phyloP scores from a whole-genome alignment of 1,140 invertebrate genomes.

The Leptopilina boulardi region DNA sequence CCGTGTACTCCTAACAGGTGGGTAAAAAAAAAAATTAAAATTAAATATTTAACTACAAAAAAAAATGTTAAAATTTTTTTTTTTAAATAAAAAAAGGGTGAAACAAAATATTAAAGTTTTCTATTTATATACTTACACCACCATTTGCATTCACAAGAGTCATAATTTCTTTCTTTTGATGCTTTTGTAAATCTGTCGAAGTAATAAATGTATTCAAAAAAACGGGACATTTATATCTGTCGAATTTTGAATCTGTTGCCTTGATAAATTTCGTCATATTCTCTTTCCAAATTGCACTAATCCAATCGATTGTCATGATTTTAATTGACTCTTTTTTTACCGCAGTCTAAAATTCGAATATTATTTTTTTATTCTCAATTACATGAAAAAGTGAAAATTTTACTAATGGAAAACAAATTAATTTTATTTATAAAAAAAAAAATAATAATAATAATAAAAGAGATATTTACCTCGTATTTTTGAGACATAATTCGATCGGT shows the following conservation, averaged over 20 bases:
- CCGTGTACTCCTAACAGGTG: constrained; percentile 64
- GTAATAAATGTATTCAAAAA: constrained; percentile 89
- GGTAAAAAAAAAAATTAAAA: constrained; percentile 31
- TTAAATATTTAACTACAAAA: constrained; percentile 45
- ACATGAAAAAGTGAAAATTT: constrained; percentile 12
- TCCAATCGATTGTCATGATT: constrained; percentile 88
- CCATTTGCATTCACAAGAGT: constrained; percentile 85
- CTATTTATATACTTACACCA: constrained; percentile 76
- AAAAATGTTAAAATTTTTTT: constrained; percentile 27
- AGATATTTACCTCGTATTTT: constrained; percentile 82
- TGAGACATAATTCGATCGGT: constrained; percentile 84
- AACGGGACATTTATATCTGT: constrained; percentile 83
- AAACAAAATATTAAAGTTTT: constrained; percentile 27
- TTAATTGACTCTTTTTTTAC: constrained; percentile 80
- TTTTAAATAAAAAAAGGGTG: too few relatives aligned
- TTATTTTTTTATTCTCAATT: background rate
- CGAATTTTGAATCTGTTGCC: constrained; percentile 81
- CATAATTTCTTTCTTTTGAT: constrained; percentile 83
- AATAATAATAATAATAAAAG: constrained; percentile 45
- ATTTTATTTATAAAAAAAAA: constrained; percentile 33
- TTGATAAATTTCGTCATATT: constrained; percentile 80
- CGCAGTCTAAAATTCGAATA: constrained; percentile 79
- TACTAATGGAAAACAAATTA: background rate
- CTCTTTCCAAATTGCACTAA: constrained; percentile 86
- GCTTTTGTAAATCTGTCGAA: constrained; percentile 83